Percentiles rank a stretch among this genome's conserved stretches.
These are phyloP conservation scores for Pogonomyrmex californicus DNA, from an alignment of 1,140 invertebrate species.

Conservation along the genomic window DNA sequence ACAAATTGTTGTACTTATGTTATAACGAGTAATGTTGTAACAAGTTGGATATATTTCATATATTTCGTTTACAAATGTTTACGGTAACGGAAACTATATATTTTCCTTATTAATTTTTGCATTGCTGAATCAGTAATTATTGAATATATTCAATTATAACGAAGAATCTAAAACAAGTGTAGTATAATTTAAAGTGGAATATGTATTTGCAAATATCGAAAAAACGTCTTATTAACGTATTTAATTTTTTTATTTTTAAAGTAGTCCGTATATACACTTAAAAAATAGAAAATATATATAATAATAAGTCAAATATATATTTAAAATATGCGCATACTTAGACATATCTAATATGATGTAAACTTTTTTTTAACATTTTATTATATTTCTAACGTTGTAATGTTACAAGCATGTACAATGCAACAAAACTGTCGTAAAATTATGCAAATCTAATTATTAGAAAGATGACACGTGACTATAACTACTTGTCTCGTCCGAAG, in stretches of 20 bases:
- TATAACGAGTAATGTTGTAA: not conserved
- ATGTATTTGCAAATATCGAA: not conserved
- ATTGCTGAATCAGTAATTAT: not conserved
- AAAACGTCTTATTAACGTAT: not conserved
- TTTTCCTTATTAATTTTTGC: not conserved
- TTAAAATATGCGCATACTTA: not conserved
- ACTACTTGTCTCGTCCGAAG: constrained; percentile 30
- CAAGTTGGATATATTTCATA: not conserved
- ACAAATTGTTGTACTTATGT: not conserved
- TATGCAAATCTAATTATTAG: constrained; percentile 8
- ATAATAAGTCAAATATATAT: not conserved
- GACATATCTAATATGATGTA: not conserved
- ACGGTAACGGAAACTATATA: not conserved
- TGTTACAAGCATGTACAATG: not conserved
- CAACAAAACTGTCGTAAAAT: constrained; percentile 34
- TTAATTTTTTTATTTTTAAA: constrained; percentile 11
- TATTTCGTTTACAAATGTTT: constrained; percentile 3
- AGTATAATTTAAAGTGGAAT: not conserved
- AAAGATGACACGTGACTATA: constrained; percentile 10
- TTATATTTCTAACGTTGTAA: not conserved
- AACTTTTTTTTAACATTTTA: not conserved
- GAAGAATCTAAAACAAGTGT: not conserved
- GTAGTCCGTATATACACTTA: not conserved
- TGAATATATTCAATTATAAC: constrained; percentile 4
- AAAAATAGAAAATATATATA: constrained; percentile 1